phyloP scores from a whole-genome alignment of 2,113 vertebrate species.

The Heteronetta atricapilla region DNA sequence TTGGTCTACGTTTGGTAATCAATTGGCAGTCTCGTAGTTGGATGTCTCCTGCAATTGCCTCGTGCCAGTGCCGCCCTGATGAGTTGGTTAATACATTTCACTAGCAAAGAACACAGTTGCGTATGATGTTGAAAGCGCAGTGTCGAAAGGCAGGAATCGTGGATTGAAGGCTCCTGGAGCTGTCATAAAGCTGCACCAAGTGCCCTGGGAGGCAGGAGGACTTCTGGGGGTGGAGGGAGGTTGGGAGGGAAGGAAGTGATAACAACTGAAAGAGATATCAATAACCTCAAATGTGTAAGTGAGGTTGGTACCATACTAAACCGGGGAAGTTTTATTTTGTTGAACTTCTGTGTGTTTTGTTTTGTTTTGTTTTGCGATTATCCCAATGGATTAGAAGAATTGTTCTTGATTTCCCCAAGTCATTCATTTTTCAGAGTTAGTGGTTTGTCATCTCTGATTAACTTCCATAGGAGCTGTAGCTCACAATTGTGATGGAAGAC shows the following conservation, averaged over 20 bases:
- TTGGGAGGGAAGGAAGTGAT: not conserved
- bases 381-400: not conserved
- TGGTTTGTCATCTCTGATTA: not conserved
- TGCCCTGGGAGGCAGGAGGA: not conserved
- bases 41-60: not conserved
- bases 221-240: not conserved
- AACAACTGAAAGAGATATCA: not conserved
- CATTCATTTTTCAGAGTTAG: not conserved
- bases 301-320: not conserved
- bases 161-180: not conserved
- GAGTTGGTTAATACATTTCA: not conserved
- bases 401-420: not conserved
- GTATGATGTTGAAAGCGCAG: fast-evolving
- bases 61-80: not conserved
- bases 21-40: not conserved
- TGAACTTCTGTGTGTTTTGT: not conserved
- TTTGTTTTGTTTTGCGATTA: not conserved
- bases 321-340: not conserved
- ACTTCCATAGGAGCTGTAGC: not conserved
- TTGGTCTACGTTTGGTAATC: not conserved
- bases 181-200: not conserved
- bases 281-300: not conserved
- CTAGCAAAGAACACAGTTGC: fast-evolving
- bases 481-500: not conserved
- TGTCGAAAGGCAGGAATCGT: not conserved